These are phyloP conservation scores for Stigmatopora argus DNA, from an alignment of 2,113 vertebrate species.

Conservation along the genomic window DNA sequence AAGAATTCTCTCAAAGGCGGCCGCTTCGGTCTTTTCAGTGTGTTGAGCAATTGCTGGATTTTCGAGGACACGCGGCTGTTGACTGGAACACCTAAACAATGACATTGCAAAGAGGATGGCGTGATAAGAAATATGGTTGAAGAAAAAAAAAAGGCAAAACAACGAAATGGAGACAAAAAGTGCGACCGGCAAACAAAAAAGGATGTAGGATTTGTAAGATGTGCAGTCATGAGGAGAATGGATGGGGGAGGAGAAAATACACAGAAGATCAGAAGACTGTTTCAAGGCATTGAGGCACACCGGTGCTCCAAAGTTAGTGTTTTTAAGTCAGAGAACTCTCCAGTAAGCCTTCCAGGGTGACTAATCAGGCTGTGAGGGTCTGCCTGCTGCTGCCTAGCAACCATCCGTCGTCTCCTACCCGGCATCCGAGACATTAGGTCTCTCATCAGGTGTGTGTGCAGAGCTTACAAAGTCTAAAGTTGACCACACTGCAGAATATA, in stretches of 20 bases:
- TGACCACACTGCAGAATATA: not conserved
- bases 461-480: not conserved
- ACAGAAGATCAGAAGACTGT: constrained; percentile 31
- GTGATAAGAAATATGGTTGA: constrained; percentile 16
- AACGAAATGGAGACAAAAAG: constrained; percentile 10
- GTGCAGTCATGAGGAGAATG: constrained; percentile 21
- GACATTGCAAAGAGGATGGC: constrained; percentile 19
- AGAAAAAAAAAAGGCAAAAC: not conserved
- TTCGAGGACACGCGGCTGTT: constrained; percentile 95
- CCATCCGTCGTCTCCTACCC: constrained; percentile 37
- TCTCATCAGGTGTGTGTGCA: constrained; percentile 20
- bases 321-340: constrained; percentile 8
- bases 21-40: constrained; percentile 91
- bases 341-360: constrained; percentile 16
- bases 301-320: constrained; percentile 26
- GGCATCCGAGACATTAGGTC: constrained; percentile 34
- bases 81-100: constrained; percentile 83
- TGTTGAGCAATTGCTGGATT: constrained; percentile 96
- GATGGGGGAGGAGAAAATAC: constrained; percentile 20
- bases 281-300: constrained; percentile 16
- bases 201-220: constrained; percentile 7
- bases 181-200: constrained; percentile 10
- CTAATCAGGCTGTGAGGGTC: constrained; percentile 30
- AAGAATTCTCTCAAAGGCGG: constrained; percentile 92
- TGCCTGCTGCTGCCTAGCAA: constrained; percentile 65